Percentiles rank a stretch among this genome's conserved stretches.
Evolutionary conservation across 2,888 invertebrate species (phyloP).

Genomic region (Anoplius nigerrimus): DNA sequence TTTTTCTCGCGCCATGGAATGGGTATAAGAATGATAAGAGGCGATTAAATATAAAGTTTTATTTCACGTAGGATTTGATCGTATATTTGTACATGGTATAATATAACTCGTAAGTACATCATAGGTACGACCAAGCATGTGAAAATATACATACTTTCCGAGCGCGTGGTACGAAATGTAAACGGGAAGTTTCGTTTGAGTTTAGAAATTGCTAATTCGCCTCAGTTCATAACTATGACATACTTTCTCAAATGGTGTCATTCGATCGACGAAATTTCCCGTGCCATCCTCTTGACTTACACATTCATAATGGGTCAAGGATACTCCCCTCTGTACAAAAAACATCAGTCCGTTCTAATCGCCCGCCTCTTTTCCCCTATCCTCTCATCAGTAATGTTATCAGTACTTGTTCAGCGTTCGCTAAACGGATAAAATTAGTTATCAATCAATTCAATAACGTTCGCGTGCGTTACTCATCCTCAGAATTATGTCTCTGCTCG

Average conservation of each 20-base stretch:
- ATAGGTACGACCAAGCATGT: constrained; percentile 48
- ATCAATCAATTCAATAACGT: not conserved
- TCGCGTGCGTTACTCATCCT: constrained; percentile 27
- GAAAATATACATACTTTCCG: constrained; percentile 46
- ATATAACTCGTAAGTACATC: constrained; percentile 50
- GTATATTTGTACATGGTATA: constrained; percentile 31
- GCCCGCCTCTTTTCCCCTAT: constrained; percentile 19
- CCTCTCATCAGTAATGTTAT: constrained; percentile 4
- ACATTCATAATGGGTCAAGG: too few relatives aligned
- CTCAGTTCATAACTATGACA: not conserved
- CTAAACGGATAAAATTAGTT: constrained; percentile 15
- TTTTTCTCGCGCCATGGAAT: too few relatives aligned
- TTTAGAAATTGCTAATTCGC: constrained; percentile 1
- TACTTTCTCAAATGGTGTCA: not conserved
- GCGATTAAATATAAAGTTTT: constrained; percentile 20
- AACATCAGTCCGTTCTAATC: not conserved
- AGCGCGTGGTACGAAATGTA: constrained; percentile 10
- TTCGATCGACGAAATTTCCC: too few relatives aligned
- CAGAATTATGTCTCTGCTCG: constrained; percentile 33
- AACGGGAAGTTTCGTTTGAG: constrained; percentile 11
- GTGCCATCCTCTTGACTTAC: not conserved
- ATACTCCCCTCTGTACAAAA: not conserved
- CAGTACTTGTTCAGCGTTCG: constrained; percentile 10
- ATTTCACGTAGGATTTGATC: constrained; percentile 37
- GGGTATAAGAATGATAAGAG: not conserved